Conservation (phyloP, 1,140 invertebrate species). For the Cotesia typhae region DNA sequence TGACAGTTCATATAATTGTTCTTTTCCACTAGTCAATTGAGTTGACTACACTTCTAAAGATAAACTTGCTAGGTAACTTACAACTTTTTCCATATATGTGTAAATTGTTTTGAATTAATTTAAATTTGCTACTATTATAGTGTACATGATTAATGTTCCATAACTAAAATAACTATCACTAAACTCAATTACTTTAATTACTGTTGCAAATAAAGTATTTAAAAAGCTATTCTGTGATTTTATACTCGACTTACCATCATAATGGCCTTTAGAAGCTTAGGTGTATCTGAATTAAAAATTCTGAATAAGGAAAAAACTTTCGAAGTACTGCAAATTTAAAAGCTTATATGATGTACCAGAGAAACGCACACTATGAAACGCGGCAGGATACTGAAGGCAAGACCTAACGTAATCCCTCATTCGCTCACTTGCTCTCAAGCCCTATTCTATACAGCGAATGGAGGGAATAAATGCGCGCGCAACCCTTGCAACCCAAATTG, state of each 20-base stretch:
- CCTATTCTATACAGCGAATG: conserved; percentile 1
- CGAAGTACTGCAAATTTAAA: too few species aligned
- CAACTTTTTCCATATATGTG: background rate
- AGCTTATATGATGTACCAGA: background rate
- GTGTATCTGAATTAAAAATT: too few species aligned
- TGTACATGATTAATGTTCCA: too few species aligned
- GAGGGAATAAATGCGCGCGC: conserved; percentile 31
- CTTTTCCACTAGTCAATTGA: conserved; percentile 5
- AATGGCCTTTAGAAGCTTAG: too few species aligned
- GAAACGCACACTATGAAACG: conserved; percentile 26
- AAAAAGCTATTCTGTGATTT: too few species aligned
- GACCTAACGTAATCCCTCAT: conserved; percentile 17
- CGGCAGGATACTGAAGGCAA: conserved; percentile 29
- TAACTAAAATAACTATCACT: too few species aligned
- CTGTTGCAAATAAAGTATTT: too few species aligned
- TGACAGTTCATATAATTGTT: background rate
- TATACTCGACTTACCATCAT: too few species aligned
- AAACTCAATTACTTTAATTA: too few species aligned
- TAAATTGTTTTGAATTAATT: background rate
- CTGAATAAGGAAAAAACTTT: too few species aligned
- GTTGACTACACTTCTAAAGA: background rate
- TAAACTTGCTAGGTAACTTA: background rate
- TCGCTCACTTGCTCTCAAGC: conserved; percentile 11
- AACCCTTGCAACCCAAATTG: conserved; percentile 20
- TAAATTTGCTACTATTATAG: too few species aligned